Percentiles rank a stretch among this genome's conserved stretches.
These are phyloP conservation scores for Oreonectes daqikongensis DNA, from an alignment of 2,797 vertebrate species.

Conservation along the genomic window DNA sequence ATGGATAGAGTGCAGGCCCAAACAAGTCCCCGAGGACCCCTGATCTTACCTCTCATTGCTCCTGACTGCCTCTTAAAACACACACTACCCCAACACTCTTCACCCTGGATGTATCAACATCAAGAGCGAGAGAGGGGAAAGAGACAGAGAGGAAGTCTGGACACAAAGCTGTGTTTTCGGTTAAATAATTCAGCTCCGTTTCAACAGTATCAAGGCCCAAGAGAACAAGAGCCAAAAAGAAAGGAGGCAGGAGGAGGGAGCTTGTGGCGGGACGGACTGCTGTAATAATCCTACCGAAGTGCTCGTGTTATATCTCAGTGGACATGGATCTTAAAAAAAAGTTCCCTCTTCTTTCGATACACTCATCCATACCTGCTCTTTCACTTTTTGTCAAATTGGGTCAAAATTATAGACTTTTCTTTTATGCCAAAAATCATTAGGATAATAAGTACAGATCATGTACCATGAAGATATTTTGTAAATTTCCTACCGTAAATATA, in stretches of 20 bases:
- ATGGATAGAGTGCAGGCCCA: conserved; percentile 78
- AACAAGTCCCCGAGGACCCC: conserved; percentile 75
- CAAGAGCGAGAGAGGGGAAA: conserved; percentile 45
- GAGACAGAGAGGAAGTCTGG: conserved; percentile 33
- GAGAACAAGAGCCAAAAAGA: conserved; percentile 42
- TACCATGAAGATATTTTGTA: no score
- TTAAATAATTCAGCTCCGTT: conserved; percentile 64
- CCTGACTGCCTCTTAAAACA: conserved; percentile 51
- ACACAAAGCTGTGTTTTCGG: conserved; percentile 56
- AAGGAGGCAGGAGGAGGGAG: conserved; percentile 28
- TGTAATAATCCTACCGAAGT: conserved; percentile 50
- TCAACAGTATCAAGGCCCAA: conserved; percentile 57
- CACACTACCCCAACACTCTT: conserved; percentile 50
- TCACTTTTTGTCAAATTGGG: no score
- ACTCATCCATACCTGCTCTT: no score
- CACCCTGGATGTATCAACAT: conserved; percentile 62
- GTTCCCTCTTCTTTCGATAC: background rate
- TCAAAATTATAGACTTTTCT: no score
- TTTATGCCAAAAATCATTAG: no score
- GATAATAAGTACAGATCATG: no score
- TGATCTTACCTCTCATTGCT: conserved; percentile 80
- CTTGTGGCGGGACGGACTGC: conserved; percentile 26
- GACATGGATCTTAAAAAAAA: conserved; percentile 27
- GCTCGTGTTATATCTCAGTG: conserved; percentile 42
- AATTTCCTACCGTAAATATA: no score